Evolutionary conservation across 2,113 vertebrate genomes (phyloP).

Genomic region (Ellobius talpinus): DNA sequence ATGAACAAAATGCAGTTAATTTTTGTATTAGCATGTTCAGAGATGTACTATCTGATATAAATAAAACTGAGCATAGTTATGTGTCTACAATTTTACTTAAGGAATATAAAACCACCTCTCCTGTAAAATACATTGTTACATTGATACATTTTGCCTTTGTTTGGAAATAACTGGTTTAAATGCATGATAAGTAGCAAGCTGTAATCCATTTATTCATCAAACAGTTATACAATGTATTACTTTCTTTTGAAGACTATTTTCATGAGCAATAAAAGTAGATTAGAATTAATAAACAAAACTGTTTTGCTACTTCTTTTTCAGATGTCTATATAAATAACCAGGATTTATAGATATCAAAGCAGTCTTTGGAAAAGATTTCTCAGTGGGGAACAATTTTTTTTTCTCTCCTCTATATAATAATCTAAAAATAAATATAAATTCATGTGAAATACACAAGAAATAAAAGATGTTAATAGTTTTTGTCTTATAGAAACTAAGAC

Average conservation of each 20-base stretch:
- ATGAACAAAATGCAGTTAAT: background rate
- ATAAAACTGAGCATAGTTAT: background rate
- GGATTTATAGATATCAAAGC: background rate
- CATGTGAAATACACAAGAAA: background rate
- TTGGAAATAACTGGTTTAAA: constrained; percentile 19
- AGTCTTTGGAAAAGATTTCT: background rate
- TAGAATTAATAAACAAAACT: constrained; percentile 19
- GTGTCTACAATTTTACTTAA: constrained; percentile 4
- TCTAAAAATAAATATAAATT: constrained; percentile 11
- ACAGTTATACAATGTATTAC: background rate
- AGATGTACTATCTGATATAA: background rate
- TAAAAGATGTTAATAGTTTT: background rate
- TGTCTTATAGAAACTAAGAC: background rate
- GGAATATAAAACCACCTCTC: background rate
- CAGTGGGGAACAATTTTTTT: background rate
- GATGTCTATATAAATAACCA: background rate
- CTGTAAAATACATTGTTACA: background rate
- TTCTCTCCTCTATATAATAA: background rate
- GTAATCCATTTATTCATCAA: background rate
- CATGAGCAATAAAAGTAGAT: background rate
- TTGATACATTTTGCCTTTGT: background rate
- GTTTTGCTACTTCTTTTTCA: constrained; percentile 14
- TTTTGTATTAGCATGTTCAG: background rate
- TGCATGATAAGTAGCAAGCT: background rate
- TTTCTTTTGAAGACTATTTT: constrained; percentile 29